phyloP scores from a whole-genome alignment of 2,888 invertebrate genomes.

The Anthrax anthrax region DNA sequence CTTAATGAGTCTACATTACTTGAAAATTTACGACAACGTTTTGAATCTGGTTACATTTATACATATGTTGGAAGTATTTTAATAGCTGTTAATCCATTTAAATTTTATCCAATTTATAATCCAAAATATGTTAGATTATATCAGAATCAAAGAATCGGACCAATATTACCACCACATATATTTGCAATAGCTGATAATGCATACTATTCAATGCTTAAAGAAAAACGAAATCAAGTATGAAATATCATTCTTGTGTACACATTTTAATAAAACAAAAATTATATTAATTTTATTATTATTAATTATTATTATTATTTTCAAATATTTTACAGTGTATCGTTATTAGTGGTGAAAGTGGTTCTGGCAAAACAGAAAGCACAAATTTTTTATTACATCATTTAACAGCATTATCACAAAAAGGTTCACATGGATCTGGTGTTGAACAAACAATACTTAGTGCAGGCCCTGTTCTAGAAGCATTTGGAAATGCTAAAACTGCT shows the following conservation, averaged over 20 bases:
- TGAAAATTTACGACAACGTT: constrained; percentile 78
- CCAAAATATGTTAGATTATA: constrained; percentile 93
- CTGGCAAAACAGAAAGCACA: constrained; percentile 94
- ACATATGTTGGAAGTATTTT: constrained; percentile 92
- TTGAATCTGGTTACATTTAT: constrained; percentile 85
- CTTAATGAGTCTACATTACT: constrained; percentile 85
- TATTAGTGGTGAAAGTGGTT: constrained; percentile 88
- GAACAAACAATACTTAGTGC: constrained; percentile 93
- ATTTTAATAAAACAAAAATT: too few species aligned
- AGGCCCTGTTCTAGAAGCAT: constrained; percentile 91
- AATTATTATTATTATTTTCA: too few species aligned
- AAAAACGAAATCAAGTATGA: constrained; percentile 53
- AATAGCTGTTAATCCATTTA: constrained; percentile 87
- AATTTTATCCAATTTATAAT: constrained; percentile 94
- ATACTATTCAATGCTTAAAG: constrained; percentile 86
- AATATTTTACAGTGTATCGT: constrained; percentile 55
- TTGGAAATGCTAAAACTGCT: constrained; percentile 97
- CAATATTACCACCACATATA: constrained; percentile 89
- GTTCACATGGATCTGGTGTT: constrained; percentile 86
- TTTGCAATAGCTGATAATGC: constrained; percentile 93
- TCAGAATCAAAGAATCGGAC: constrained; percentile 80
- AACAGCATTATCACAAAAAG: constrained; percentile 88
- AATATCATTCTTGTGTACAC: background rate
- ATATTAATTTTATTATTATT: too few species aligned
- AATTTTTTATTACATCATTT: constrained; percentile 90